These are phyloP conservation scores for Synanthedon vespiformis DNA, from an alignment of 2,888 invertebrate genomes.

Conservation along the genomic window DNA sequence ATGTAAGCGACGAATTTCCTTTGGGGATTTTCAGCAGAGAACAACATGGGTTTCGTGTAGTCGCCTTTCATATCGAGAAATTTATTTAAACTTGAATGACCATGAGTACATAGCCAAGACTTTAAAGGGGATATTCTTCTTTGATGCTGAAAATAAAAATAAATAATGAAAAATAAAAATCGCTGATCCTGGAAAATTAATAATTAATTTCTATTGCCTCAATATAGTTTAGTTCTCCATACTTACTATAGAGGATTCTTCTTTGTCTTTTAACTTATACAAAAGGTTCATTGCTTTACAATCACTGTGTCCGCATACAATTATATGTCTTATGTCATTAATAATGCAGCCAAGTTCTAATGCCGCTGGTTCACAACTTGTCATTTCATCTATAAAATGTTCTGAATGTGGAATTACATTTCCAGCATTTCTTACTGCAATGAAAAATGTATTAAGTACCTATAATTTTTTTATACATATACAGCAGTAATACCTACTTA, in stretches of 20 bases:
- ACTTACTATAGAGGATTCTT: conserved; percentile 72
- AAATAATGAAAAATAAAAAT: too few species aligned
- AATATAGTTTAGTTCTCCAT: background rate
- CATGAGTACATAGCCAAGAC: conserved; percentile 93
- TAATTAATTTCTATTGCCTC: too few species aligned
- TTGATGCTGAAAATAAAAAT: conserved; percentile 66
- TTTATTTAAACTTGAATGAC: conserved; percentile 82
- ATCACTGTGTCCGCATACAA: conserved; percentile 97
- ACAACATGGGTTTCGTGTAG: conserved; percentile 80
- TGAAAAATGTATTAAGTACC: background rate
- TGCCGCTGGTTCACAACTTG: conserved; percentile 95
- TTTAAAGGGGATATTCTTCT: conserved; percentile 87
- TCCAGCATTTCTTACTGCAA: conserved; percentile 93
- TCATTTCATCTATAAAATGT: conserved; percentile 86
- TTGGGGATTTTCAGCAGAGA: conserved; percentile 88
- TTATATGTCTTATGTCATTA: conserved; percentile 90
- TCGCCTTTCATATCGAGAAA: conserved; percentile 78
- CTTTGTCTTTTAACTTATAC: conserved; percentile 82
- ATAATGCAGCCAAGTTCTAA: conserved; percentile 93
- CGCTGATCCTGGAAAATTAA: too few species aligned
- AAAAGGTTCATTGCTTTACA: conserved; percentile 98
- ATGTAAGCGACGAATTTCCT: conserved; percentile 93
- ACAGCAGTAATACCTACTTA: background rate
- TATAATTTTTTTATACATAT: too few species aligned
- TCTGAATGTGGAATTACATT: conserved; percentile 94